phyloP scores from a whole-genome alignment of 2,888 invertebrate genomes.

The Cryptops parisi region DNA sequence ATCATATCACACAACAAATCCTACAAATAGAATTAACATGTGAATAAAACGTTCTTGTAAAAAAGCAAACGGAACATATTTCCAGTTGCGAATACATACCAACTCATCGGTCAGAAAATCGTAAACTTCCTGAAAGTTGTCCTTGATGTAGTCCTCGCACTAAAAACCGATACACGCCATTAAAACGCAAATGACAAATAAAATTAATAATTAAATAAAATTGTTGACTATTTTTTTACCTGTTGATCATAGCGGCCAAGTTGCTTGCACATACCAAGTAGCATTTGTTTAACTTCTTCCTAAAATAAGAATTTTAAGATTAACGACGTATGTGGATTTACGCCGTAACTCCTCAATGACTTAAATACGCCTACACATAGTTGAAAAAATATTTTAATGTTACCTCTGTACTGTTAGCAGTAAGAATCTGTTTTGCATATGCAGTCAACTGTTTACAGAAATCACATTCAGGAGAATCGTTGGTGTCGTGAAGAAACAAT shows the following conservation, averaged over 20 bases:
- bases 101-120: constrained; percentile 50
- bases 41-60: background rate
- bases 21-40: background rate
- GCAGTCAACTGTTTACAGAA: constrained; percentile 67
- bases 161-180: too few species aligned
- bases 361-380: too few species aligned
- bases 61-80: too few species aligned
- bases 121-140: constrained; percentile 63
- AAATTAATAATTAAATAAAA: too few species aligned
- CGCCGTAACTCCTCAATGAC: too few species aligned
- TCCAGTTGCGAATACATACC: too few species aligned
- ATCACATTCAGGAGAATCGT: constrained; percentile 47
- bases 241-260: constrained; percentile 15
- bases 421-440: constrained; percentile 61
- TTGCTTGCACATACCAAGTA: constrained; percentile 19
- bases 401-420: constrained; percentile 62
- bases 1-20: background rate
- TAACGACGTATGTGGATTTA: background rate
- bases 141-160: constrained; percentile 58
- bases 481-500: constrained; percentile 6
- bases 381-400: constrained; percentile 11
- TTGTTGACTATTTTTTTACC: too few species aligned
- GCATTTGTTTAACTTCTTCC: constrained; percentile 20
- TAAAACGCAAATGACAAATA: too few species aligned
- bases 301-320: constrained; percentile 6